These are phyloP conservation scores for Hyles lineata DNA, from an alignment of 2,888 invertebrate species.

Conservation along the genomic window DNA sequence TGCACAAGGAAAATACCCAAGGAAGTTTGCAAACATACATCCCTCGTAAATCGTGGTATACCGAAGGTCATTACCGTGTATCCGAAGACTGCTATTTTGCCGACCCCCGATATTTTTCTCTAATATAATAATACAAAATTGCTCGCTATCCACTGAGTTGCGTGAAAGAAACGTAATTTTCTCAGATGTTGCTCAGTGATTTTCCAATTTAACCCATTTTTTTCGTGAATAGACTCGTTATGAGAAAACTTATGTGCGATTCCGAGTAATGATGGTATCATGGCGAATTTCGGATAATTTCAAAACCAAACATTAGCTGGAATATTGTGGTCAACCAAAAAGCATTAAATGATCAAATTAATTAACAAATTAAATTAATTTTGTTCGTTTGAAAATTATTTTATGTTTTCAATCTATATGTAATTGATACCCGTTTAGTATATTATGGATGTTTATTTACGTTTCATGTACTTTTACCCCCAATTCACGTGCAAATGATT, in stretches of 20 bases:
- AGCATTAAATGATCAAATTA: background rate
- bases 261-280: conserved; percentile 14
- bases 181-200: conserved; percentile 45
- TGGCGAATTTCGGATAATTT: background rate
- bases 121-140: conserved; percentile 36
- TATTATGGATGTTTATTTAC: too few species aligned
- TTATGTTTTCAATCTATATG: too few species aligned
- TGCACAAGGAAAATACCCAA: conserved; percentile 1
- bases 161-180: conserved; percentile 50
- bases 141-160: conserved; percentile 31
- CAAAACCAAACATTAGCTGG: background rate
- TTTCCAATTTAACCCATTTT: conserved; percentile 52
- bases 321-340: background rate
- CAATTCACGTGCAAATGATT: too few species aligned
- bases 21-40: conserved; percentile 6
- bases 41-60: background rate
- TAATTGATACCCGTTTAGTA: too few species aligned
- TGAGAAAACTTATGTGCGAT: conserved; percentile 26
- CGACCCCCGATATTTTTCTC: conserved; percentile 19
- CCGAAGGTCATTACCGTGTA: conserved; percentile 17
- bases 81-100: conserved; percentile 23
- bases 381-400: background rate
- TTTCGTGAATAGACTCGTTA: conserved; percentile 53
- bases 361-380: background rate
- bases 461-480: too few species aligned